phyloP scores from a whole-genome alignment of 2,888 invertebrate species.

The Drosophila vallismaia region DNA sequence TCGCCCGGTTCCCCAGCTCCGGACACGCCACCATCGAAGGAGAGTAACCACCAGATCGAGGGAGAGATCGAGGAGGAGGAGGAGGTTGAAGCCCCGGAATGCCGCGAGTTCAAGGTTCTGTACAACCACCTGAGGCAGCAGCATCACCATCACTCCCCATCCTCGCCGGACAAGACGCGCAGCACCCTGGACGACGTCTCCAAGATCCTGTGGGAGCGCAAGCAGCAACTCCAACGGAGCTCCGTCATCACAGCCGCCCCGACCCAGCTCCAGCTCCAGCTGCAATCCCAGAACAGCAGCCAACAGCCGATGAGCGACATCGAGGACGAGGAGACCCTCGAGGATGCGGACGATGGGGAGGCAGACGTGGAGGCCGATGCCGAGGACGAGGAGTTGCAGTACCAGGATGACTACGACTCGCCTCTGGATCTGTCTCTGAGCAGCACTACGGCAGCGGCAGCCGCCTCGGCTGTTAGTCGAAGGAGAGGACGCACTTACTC shows the following conservation, averaged over 20 bases:
- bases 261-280: constrained; percentile 21
- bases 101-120: constrained; percentile 81
- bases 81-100: constrained; percentile 51
- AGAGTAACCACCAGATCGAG: neutral
- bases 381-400: constrained; percentile 70
- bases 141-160: constrained; percentile 57
- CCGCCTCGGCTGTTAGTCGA: constrained; percentile 46
- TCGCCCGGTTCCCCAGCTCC: constrained; percentile 4
- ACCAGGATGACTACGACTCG: constrained; percentile 86
- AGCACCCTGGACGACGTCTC: constrained; percentile 72
- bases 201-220: constrained; percentile 67
- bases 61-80: constrained; percentile 19
- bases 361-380: constrained; percentile 74
- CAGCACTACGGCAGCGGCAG: constrained; percentile 74
- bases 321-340: constrained; percentile 68
- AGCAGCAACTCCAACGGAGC: constrained; percentile 68
- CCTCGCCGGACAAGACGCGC: constrained; percentile 65
- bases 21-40: neutral
- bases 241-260: constrained; percentile 55
- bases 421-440: constrained; percentile 92
- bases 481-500: constrained; percentile 87
- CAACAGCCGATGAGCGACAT: constrained; percentile 64
- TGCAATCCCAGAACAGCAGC: constrained; percentile 26
- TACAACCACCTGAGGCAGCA: constrained; percentile 82
- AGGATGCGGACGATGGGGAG: constrained; percentile 54